Conservation (phyloP, 1,140 invertebrate species). For the Dryas iulia region DNA sequence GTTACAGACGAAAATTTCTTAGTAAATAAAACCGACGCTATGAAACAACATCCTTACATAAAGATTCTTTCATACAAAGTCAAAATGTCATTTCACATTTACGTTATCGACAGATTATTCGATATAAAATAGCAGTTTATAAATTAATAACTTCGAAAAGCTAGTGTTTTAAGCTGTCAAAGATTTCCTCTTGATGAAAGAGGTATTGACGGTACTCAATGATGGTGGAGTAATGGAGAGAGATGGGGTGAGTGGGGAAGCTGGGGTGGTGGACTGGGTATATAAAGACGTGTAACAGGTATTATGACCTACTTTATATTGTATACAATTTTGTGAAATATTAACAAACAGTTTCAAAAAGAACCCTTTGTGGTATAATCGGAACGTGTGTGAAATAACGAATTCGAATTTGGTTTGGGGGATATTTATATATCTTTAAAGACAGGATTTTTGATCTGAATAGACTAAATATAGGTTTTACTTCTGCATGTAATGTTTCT, state of each 20-base stretch:
- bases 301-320: conserved; percentile 45
- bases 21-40: too few species aligned
- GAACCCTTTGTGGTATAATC: too few species aligned
- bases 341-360: too few species aligned
- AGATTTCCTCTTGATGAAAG: not conserved
- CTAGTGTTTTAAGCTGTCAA: not conserved
- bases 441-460: too few species aligned
- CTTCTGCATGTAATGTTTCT: too few species aligned
- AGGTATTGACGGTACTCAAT: not conserved
- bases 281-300: conserved; percentile 48
- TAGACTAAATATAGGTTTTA: too few species aligned
- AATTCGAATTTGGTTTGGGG: too few species aligned
- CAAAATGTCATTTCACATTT: not conserved
- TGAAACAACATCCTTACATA: too few species aligned
- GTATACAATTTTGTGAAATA: too few species aligned
- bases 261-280: not conserved
- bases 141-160: not conserved
- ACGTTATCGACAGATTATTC: not conserved
- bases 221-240: not conserved
- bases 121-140: not conserved
- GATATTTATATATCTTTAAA: too few species aligned
- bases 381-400: too few species aligned
- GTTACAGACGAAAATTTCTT: too few species aligned
- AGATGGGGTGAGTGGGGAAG: not conserved
- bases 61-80: not conserved